Evolutionary conservation across 2,797 vertebrate genomes (phyloP), one percentile per base, ranked within the genome.

Genomic region (Arnoldichthys spilopterus): DNA sequence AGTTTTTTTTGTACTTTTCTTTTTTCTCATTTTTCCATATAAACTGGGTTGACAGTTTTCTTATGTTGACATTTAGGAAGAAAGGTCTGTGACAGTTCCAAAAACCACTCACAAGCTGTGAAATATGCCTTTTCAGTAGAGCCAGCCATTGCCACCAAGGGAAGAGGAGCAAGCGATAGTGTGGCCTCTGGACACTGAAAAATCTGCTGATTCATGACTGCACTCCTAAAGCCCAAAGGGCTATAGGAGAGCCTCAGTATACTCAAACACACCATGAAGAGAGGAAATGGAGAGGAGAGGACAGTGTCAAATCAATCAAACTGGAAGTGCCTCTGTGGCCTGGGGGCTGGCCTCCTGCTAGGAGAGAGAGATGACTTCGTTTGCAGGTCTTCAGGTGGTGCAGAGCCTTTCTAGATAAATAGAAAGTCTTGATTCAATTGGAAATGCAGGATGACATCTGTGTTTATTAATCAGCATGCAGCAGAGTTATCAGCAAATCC

Each of bases 121-220:
- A 80, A 88, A 89, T 90, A 76, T 87, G 90, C 91, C 91, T 89
- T 93, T 89, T 94, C 92, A 94, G 92, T 89, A 92, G 90, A 89
- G 90, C 89, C 88, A 91, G 86, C 85, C 86, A 87, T 88, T 86
- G 86, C 84, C 83, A 79, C 83, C 47, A 75, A 86, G 80, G 80
- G 70, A 72, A 70, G 62, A 63, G 69, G 45, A 66, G 74, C 79
- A 66, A 37, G 59, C 72, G 62, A 62, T 78, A 56, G 85, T 26
- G 68, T 84, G 80, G 34, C 76, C 77, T 63, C 67, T 16, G 69
- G 85, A 85, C 86, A 84, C 86, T 90, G 88, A 91, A 91, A 72
- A 72, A 79, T 79, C 58, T 79, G 92, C 93, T 94, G 92, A 94
- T 89, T 92, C 91, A 89, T 89, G 87, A 83, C 77, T 86, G 83